Evolutionary conservation across 2,888 invertebrate species (phyloP).

Genomic region (Tanytarsus gracilentus): DNA sequence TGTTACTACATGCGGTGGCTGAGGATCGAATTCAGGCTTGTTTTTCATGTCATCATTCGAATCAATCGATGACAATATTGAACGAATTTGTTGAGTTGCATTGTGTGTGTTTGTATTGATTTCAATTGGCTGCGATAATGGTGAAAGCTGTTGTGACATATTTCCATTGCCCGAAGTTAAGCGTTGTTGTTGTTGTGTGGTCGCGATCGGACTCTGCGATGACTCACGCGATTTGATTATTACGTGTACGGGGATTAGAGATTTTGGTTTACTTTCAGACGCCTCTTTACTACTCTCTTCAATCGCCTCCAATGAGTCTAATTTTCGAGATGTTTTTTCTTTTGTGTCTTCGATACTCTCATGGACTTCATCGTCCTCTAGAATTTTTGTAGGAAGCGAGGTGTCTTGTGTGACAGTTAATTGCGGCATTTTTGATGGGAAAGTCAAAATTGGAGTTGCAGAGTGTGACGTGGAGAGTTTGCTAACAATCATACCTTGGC

Average conservation of each 20-base stretch:
- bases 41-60: constrained; percentile 46
- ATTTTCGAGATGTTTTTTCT: neutral
- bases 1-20: neutral
- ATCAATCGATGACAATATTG: constrained; percentile 52
- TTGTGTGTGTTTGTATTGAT: constrained; percentile 63
- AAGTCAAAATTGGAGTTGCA: constrained; percentile 47
- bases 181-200: constrained; percentile 34
- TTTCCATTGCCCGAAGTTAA: constrained; percentile 33
- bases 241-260: constrained; percentile 33
- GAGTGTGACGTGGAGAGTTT: constrained; percentile 48
- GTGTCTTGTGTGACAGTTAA: constrained; percentile 49
- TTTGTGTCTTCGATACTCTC: constrained; percentile 47
- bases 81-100: constrained; percentile 58
- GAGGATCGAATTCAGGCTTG: constrained; percentile 37
- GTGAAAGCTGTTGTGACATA: constrained; percentile 60
- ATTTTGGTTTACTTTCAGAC: constrained; percentile 25
- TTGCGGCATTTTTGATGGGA: constrained; percentile 49
- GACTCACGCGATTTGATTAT: constrained; percentile 35
- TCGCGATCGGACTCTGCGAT: constrained; percentile 33
- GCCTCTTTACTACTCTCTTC: neutral
- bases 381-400: constrained; percentile 56
- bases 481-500: too few species aligned
- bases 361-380: constrained; percentile 57
- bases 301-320: neutral
- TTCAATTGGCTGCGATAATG: constrained; percentile 62